phyloP scores from a whole-genome alignment of 2,888 invertebrate species.

The Aleiodes leptofemur region DNA sequence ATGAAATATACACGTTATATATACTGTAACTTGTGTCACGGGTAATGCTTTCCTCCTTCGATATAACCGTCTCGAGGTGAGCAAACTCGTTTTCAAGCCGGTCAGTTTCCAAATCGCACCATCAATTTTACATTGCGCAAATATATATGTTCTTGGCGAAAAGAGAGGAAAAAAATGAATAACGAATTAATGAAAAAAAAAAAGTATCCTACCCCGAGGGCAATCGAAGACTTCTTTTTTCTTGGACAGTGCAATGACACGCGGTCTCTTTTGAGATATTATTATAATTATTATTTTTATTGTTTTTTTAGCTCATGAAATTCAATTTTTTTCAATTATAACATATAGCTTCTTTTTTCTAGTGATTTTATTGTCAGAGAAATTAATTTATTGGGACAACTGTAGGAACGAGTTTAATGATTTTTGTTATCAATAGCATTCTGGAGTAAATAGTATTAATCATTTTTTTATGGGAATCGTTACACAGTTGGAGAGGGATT shows the following conservation, averaged over 20 bases:
- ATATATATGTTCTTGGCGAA: conserved; percentile 40
- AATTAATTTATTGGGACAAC: too few species aligned
- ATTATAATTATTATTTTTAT: conserved; percentile 1
- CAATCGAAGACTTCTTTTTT: conserved; percentile 41
- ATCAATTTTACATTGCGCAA: conserved; percentile 49
- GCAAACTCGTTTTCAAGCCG: conserved; percentile 47
- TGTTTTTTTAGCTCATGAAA: neutral
- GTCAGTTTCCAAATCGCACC: conserved; percentile 50
- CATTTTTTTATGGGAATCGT: too few species aligned
- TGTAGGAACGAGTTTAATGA: too few species aligned
- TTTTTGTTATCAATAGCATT: too few species aligned
- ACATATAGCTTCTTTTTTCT: too few species aligned
- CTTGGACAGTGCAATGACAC: conserved; percentile 45
- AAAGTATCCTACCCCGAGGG: conserved; percentile 15
- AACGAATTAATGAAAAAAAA: neutral
- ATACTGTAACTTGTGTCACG: conserved; percentile 31
- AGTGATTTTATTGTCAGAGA: too few species aligned
- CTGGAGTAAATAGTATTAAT: too few species aligned
- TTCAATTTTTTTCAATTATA: conserved; percentile 10
- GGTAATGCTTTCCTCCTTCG: conserved; percentile 32
- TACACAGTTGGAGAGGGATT: too few species aligned
- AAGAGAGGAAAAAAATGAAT: neutral
- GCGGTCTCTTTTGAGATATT: neutral
- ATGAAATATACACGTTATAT: conserved; percentile 33
- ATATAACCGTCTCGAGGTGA: conserved; percentile 38